Conservation (phyloP, 2,797 vertebrate species). For the Dicrostonyx torquatus region DNA sequence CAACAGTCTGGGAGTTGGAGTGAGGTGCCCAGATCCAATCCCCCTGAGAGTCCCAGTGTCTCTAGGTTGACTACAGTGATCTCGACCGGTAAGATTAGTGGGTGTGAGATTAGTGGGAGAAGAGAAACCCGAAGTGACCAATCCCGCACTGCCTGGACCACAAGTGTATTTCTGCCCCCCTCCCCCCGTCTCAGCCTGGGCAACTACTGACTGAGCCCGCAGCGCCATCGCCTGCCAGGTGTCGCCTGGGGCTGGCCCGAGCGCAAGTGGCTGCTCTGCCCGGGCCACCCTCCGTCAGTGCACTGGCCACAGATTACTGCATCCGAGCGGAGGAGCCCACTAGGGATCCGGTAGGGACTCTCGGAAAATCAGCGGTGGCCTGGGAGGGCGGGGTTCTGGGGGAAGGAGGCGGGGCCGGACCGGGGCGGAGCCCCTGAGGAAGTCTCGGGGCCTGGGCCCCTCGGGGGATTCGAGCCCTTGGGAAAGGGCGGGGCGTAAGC, state of each 20-base stretch:
- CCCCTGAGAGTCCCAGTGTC: not conserved
- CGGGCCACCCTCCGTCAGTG: not conserved
- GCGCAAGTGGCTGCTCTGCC: slow-evolving; percentile 1
- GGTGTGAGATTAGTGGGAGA: not conserved
- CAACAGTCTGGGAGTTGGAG: not conserved
- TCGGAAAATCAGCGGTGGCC: not conserved
- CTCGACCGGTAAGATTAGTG: not conserved
- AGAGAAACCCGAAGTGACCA: not conserved
- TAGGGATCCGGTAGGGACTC: not conserved
- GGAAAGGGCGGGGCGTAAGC: not conserved
- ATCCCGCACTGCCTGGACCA: slow-evolving; percentile 36
- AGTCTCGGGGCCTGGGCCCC: not conserved
- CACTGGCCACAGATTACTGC: not conserved
- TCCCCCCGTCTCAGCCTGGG: slow-evolving; percentile 28
- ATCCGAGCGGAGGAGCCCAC: slow-evolving; percentile 40
- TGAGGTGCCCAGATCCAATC: not conserved
- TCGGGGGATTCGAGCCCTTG: not conserved
- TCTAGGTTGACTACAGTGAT: not conserved
- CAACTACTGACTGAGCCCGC: slow-evolving; percentile 61
- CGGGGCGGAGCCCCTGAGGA: not conserved
- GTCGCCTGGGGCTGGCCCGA: slow-evolving; percentile 21
- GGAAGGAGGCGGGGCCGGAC: not conserved
- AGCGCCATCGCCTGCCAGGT: slow-evolving; percentile 44
- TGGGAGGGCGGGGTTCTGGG: not conserved
- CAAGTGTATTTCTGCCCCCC: slow-evolving; percentile 62